Evolutionary conservation across 23 tunicate species (phyloP).

Genomic region (Botrylloides violaceus): DNA sequence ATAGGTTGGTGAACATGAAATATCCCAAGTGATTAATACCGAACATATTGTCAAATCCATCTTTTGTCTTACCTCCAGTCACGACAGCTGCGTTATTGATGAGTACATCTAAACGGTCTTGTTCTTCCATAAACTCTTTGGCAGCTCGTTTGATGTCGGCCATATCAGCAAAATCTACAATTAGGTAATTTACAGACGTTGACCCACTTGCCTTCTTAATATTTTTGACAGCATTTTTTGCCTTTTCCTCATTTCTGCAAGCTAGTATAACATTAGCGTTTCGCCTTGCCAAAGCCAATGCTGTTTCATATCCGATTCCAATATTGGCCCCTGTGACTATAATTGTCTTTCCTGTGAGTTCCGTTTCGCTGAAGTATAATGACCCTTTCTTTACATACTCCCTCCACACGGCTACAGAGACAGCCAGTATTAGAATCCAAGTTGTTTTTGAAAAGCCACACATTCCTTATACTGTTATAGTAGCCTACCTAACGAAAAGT

Average conservation of each 20-base stretch:
- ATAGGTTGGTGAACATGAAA: slow-evolving; percentile 10
- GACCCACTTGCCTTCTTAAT: not conserved
- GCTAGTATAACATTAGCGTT: slow-evolving; percentile 10
- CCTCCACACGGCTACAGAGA: not conserved
- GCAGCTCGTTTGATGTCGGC: not conserved
- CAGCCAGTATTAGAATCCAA: not conserved
- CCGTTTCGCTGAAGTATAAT: not conserved
- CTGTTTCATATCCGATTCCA: slow-evolving; percentile 11
- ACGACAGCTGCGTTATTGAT: slow-evolving; percentile 12
- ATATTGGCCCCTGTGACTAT: slow-evolving; percentile 6
- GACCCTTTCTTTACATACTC: slow-evolving; percentile 7
- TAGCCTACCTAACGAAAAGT: too few relatives aligned
- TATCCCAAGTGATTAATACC: slow-evolving; percentile 1
- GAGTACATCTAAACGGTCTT: slow-evolving; percentile 3
- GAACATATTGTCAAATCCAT: slow-evolving; percentile 8
- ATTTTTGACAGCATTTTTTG: not conserved
- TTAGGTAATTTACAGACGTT: not conserved
- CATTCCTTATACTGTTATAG: too few relatives aligned
- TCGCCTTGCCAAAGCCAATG: slow-evolving; percentile 1
- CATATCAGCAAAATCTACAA: not conserved
- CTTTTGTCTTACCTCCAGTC: not conserved
- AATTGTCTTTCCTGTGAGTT: slow-evolving; percentile 8
- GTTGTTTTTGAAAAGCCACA: not conserved
- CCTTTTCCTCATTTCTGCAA: slow-evolving; percentile 15
- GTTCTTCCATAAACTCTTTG: not conserved